Evolutionary conservation across 2,113 vertebrate species (phyloP), one percentile per base, ranked within the genome.

Genomic region (Atherinomorus stipes): DNA sequence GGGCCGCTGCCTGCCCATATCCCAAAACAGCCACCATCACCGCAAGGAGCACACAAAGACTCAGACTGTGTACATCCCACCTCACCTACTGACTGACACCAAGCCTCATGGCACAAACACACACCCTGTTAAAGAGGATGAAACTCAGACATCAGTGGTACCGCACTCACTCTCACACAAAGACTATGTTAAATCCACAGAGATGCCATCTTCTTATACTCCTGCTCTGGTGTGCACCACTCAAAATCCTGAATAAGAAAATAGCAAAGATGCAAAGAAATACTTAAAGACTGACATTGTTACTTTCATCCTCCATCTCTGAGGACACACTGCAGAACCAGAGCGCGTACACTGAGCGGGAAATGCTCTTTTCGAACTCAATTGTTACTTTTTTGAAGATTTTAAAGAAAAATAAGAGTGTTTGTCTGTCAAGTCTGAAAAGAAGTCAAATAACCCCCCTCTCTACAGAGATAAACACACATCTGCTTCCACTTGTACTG

Each of bases 1-100:
- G 2, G 96, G 96, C 1, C 93, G 94, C 69, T 97, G 96, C 82
- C 90, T 88, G 1, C 28, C 60, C 0, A 91, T 88, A 34, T 51
- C 81, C 31, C 70, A 78, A 2, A 15, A 52, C 38, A 52, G 9
- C 64, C 58, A 58, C 44, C 67, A 70, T 28, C 47, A 45, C 21
- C 61, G 52, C 42, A 71, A 57, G 31, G 78, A 73, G 23, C n/a
- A 25, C 15, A 8, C 74, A 2, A 77, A 77, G 15, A 42, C 81
- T 13, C 81, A 88, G 37, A 45, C 83, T 4, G 84, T 86, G 12
- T 93, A 94, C 83, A 66, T 93, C 26, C 92, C 94, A 11, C 94
- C 93, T 50, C 93, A 94, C 83, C 88, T 94, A 71, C 75, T 84
- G 74, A 50, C 64, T 23, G 78, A 90, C 19, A 15, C 64, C 0